Conservation (phyloP, 92 coral and sea anemone genomes). For the Actinostola sp. region DNA sequence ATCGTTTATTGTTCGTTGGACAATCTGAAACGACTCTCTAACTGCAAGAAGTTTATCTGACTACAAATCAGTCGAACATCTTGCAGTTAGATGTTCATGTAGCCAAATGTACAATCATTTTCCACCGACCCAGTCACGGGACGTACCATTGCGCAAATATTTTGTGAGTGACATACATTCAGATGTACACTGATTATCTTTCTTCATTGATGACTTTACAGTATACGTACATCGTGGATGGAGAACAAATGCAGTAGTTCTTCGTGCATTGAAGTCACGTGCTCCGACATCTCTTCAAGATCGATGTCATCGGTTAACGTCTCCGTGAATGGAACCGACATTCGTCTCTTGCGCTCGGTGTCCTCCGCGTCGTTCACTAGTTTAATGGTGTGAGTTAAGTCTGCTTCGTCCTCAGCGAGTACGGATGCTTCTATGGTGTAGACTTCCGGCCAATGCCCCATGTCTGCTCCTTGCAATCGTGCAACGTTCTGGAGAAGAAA, state of each 20-base stretch:
- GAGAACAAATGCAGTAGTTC: slow-evolving; percentile 93
- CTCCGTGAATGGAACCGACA: slow-evolving; percentile 75
- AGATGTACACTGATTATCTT: too few relatives aligned
- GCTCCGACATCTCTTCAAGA: slow-evolving; percentile 62
- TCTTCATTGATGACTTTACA: too few relatives aligned
- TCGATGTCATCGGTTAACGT: slow-evolving; percentile 66
- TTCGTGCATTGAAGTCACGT: slow-evolving; percentile 77
- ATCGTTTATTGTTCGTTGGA: too few relatives aligned
- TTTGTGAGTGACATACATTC: too few relatives aligned
- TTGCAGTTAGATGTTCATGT: too few relatives aligned
- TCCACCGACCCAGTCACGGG: too few relatives aligned
- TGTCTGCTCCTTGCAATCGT: slow-evolving; percentile 49
- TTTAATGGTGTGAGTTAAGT: slow-evolving; percentile 7
- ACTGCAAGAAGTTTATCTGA: too few relatives aligned
- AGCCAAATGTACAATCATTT: too few relatives aligned
- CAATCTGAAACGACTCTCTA: too few relatives aligned
- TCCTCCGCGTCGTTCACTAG: slow-evolving; percentile 85
- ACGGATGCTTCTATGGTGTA: not conserved
- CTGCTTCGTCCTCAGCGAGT: slow-evolving; percentile 5
- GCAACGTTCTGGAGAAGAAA: slow-evolving; percentile 64
- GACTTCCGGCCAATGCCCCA: slow-evolving; percentile 33
- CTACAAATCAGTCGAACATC: too few relatives aligned
- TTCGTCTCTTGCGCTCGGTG: slow-evolving; percentile 70
- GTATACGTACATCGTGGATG: slow-evolving; percentile 77
- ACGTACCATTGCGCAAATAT: too few relatives aligned